A percentile compares a stretch with the other conserved stretches of the same genome.
Conservation (phyloP, 2,888 invertebrate species). For the Lacanobia oleracea region DNA sequence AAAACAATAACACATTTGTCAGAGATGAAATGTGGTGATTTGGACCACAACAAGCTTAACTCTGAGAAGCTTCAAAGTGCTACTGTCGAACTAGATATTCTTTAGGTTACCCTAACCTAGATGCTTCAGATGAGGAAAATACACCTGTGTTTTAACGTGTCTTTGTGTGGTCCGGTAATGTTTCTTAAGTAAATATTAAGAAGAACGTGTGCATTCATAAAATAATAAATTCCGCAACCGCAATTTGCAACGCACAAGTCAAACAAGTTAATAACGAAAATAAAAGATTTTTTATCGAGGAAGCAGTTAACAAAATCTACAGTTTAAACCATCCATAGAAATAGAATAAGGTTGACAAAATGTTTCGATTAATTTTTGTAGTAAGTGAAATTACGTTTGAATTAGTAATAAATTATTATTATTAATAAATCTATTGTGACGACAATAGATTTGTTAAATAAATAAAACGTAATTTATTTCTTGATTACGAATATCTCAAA, state of each 20-base stretch:
- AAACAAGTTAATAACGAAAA: conserved; percentile 12
- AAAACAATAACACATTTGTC: conserved; percentile 86
- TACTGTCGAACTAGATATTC: conserved; percentile 69
- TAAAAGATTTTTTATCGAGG: background rate
- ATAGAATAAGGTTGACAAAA: background rate
- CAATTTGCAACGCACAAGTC: background rate
- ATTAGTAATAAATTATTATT: no score
- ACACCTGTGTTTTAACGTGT: conserved; percentile 28
- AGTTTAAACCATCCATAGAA: background rate
- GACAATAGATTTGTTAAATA: background rate
- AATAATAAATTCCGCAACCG: conserved; percentile 16
- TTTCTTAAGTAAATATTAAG: conserved; percentile 21
- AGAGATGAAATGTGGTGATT: conserved; percentile 76
- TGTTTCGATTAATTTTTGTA: no score
- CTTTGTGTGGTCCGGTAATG: conserved; percentile 31
- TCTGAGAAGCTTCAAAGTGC: conserved; percentile 54
- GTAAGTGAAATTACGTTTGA: no score
- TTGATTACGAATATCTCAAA: background rate
- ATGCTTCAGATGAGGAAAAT: conserved; percentile 18
- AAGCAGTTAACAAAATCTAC: background rate
- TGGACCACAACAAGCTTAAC: conserved; percentile 67
- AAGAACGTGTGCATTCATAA: conserved; percentile 12
- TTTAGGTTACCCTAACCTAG: conserved; percentile 67
- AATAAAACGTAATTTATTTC: background rate
- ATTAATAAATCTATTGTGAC: no score